Conservation (phyloP, 1,140 invertebrate genomes). For the Schlechtendalia chinensis region DNA sequence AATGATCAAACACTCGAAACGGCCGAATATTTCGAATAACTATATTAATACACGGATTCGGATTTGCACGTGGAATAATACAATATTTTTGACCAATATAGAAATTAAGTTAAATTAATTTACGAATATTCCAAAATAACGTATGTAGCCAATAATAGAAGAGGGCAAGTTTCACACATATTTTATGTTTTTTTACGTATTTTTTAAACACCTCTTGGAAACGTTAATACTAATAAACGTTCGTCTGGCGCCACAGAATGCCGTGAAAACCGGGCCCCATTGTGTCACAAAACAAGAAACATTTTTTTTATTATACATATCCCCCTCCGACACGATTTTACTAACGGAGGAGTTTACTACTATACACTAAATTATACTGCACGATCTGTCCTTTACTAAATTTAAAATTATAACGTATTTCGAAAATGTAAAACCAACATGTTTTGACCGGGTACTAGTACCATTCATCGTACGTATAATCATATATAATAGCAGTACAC, state of each 20-base stretch:
- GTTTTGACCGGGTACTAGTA: not conserved
- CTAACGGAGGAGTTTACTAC: not conserved
- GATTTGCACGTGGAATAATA: not conserved
- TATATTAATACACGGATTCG: not conserved
- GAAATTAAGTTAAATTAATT: slow-evolving; percentile 20
- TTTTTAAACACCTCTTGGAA: slow-evolving; percentile 40
- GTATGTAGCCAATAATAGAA: not conserved
- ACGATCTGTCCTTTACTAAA: not conserved
- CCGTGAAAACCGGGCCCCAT: not conserved
- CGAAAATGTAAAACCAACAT: slow-evolving; percentile 22
- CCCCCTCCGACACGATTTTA: not conserved
- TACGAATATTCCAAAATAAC: slow-evolving; percentile 16
- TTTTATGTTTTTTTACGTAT: slow-evolving; percentile 12
- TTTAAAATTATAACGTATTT: slow-evolving; percentile 18
- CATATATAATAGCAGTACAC: not conserved
- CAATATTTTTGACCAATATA: not conserved
- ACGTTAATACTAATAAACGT: slow-evolving; percentile 14
- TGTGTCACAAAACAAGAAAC: slow-evolving; percentile 20
- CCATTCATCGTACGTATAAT: not conserved
- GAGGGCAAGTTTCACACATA: slow-evolving; percentile 14
- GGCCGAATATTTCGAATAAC: not conserved
- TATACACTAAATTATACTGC: not conserved
- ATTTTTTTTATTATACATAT: not conserved
- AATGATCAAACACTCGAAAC: slow-evolving; percentile 1
- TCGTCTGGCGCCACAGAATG: slow-evolving; percentile 41